These are phyloP conservation scores for Triplophysa yarkandensis DNA, from an alignment of 2,797 vertebrate genomes.

Conservation along the genomic window DNA sequence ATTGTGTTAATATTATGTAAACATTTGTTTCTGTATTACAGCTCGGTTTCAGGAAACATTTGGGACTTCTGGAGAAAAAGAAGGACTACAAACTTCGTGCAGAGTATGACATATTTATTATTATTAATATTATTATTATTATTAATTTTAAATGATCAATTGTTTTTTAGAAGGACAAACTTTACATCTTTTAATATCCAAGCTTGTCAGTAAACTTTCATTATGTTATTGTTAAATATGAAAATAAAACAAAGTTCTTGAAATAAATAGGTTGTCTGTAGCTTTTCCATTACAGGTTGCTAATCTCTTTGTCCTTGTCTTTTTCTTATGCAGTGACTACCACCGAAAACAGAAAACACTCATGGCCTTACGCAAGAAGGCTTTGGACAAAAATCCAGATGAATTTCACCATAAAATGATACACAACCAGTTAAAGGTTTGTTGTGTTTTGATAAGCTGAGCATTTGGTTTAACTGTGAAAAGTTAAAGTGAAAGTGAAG, in stretches of 20 bases:
- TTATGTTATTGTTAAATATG: neutral
- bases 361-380: slow-evolving; percentile 86
- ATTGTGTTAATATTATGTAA: neutral
- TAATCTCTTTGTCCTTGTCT: neutral
- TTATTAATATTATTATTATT: too few species aligned
- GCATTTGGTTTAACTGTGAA: too few species aligned
- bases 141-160: too few species aligned
- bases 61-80: slow-evolving; percentile 95
- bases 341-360: slow-evolving; percentile 90
- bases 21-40: slow-evolving; percentile 61
- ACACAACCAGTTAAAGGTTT: slow-evolving; percentile 82
- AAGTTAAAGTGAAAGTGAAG: too few species aligned
- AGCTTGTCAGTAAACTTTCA: neutral
- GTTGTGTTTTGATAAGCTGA: slow-evolving; percentile 2
- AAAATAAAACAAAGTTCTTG: neutral
- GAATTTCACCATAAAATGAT: slow-evolving; percentile 97
- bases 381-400: slow-evolving; percentile 95
- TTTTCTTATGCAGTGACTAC: slow-evolving; percentile 79
- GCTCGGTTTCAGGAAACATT: slow-evolving; percentile 81
- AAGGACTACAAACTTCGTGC: slow-evolving; percentile 94
- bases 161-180: too few species aligned
- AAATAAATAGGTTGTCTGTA: neutral
- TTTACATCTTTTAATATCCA: neutral
- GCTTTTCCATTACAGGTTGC: neutral
- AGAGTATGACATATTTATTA: slow-evolving; percentile 82